Percentiles rank a stretch among this genome's conserved stretches.
phyloP scores from a whole-genome alignment of 1,140 invertebrate genomes.

The Scaptomyza montana region DNA sequence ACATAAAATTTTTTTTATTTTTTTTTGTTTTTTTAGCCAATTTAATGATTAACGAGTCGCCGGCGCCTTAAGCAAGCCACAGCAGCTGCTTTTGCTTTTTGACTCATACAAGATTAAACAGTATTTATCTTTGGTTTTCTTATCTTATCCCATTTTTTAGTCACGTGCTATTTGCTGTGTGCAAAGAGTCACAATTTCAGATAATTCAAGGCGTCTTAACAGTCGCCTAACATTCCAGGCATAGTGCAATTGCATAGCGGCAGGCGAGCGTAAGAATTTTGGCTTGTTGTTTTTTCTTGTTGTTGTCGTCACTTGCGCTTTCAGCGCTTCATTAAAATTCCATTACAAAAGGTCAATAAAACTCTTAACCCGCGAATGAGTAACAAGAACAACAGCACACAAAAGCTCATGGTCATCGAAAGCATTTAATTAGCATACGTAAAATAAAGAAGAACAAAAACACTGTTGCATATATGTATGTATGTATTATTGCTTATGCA shows the following conservation, averaged over 20 bases:
- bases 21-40: slow-evolving; percentile 57
- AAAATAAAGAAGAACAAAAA: slow-evolving; percentile 43
- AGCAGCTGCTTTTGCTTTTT: slow-evolving; percentile 28
- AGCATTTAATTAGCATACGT: slow-evolving; percentile 77
- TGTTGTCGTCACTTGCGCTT: slow-evolving; percentile 40
- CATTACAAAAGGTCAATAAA: slow-evolving; percentile 70
- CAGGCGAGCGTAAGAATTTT: background rate
- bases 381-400: slow-evolving; percentile 23
- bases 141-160: no score
- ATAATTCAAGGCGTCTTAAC: slow-evolving; percentile 4
- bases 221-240: slow-evolving; percentile 8
- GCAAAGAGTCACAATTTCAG: background rate
- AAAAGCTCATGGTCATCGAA: slow-evolving; percentile 77
- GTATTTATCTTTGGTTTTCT: background rate
- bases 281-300: background rate
- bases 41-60: slow-evolving; percentile 26
- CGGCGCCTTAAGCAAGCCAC: slow-evolving; percentile 7
- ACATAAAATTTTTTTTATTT: slow-evolving; percentile 21
- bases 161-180: slow-evolving; percentile 44
- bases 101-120: slow-evolving; percentile 23
- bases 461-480: slow-evolving; percentile 26
- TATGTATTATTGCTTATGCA: background rate
- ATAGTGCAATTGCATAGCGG: slow-evolving; percentile 17
- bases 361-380: slow-evolving; percentile 48
- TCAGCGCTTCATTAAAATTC: slow-evolving; percentile 56